Evolutionary conservation across 2,888 invertebrate genomes (phyloP), one percentile per base, ranked within the genome.

Genomic region (Neoscelio sp.): DNA sequence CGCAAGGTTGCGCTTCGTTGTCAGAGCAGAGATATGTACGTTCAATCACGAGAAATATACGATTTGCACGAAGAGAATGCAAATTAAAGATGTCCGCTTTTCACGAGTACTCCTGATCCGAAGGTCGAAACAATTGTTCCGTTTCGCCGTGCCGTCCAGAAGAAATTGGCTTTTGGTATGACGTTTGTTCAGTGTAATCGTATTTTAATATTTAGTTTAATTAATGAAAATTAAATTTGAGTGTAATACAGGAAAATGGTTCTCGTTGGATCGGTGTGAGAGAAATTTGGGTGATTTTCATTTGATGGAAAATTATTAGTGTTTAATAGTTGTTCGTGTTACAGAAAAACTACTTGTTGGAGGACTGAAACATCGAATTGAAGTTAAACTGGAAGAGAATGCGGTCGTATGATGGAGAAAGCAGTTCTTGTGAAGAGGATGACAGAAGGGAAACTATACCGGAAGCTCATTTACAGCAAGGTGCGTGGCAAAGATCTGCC

Each of bases 401-500:
- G 90, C 86, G 90, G 68, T 90, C 90, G 2, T 90, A 90, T 82
- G 90, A 90, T 82, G 90, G 90, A 5, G 90, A 90, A 80, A 90
- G 90, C 75, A 90, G 90, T 76, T 90, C 90, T 33, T 89, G 89
- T 18, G 90, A 90, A 38, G 90, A 90, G 62, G 90, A 90, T 60
- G 90, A 90, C 46, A 84, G 87, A n/a, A 84, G 90, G 38, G 90
- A 90, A 42, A 81, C 81, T 18, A 83, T 88, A 38, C 86, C 88
- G 2, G 90, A 89, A 65, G 83, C 84, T 23, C 88, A 89, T 77
- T 75, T 87, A 60, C 87, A 87, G 67, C 86, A 68, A 60, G 88
- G 88, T 52, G 83, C 86, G 13, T 89, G 89, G 89, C 89, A 88
- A 44, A 84, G 89, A 35, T 86, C 90, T 0, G 84, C 86, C 6